Conservation (phyloP, 2,888 invertebrate species). For the Amphipoea lucens region DNA sequence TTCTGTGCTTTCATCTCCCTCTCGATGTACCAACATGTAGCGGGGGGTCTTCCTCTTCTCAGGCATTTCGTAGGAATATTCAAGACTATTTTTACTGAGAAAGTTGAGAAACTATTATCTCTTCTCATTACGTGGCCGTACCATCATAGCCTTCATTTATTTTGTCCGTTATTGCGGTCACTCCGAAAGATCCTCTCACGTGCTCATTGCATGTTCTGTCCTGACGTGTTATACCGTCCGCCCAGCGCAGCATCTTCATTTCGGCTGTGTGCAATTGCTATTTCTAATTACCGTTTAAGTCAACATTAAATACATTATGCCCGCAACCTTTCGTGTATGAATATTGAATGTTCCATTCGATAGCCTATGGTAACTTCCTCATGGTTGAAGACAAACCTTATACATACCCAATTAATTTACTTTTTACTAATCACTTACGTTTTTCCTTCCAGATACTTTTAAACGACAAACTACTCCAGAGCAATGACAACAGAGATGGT, state of each 20-base stretch:
- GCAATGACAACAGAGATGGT: slow-evolving; percentile 92
- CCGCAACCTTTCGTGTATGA: not conserved
- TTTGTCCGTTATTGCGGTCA: not conserved
- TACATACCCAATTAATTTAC: not conserved
- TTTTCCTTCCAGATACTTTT: slow-evolving; percentile 92
- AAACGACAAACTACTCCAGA: slow-evolving; percentile 94
- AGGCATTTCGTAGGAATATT: no score
- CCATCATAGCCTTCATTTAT: not conserved
- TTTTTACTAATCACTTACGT: not conserved
- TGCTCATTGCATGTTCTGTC: not conserved
- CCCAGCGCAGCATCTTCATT: not conserved
- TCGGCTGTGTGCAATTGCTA: not conserved
- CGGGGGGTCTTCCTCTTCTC: not conserved
- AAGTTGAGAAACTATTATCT: not conserved
- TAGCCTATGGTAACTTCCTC: not conserved
- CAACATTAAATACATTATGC: not conserved
- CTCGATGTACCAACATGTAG: not conserved
- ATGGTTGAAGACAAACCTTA: not conserved
- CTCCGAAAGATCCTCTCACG: not conserved
- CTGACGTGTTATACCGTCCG: not conserved
- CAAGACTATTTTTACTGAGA: not conserved
- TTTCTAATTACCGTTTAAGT: not conserved
- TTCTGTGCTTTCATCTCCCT: not conserved
- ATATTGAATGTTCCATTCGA: not conserved
- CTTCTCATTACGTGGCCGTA: not conserved